A percentile compares a stretch with the other conserved stretches of the same genome.
Conservation (phyloP, 1,140 invertebrate genomes). For the Atta texana region DNA sequence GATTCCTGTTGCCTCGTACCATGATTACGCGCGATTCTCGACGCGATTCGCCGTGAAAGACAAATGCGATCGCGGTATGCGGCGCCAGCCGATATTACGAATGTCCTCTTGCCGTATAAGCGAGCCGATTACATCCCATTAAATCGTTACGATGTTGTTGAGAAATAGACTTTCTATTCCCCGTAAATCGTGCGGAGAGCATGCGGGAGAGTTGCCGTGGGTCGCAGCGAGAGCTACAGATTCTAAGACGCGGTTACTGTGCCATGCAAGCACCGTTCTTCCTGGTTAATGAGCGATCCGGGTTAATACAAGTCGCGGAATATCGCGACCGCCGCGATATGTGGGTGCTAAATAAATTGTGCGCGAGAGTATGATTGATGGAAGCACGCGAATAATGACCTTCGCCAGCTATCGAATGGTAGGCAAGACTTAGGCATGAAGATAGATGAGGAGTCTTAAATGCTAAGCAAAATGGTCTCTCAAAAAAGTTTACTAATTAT, state of each 20-base stretch:
- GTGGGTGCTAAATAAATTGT: conserved; percentile 53
- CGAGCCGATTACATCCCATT: conserved; percentile 77
- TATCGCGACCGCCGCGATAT: conserved; percentile 47
- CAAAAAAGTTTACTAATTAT: too few relatives aligned
- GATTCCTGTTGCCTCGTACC: conserved; percentile 31
- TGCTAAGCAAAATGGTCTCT: background rate
- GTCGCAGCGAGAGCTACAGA: conserved; percentile 3
- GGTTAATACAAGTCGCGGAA: conserved; percentile 62
- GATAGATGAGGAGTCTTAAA: background rate
- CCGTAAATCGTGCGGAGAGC: conserved; percentile 21
- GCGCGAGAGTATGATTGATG: conserved; percentile 62
- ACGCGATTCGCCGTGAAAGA: conserved; percentile 41
- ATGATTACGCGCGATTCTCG: conserved; percentile 65
- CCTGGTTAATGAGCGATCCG: conserved; percentile 80
- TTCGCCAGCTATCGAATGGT: background rate
- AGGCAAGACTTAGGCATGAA: background rate
- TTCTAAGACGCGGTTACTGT: conserved; percentile 65
- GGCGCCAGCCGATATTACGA: conserved; percentile 64
- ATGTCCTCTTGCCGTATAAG: conserved; percentile 57
- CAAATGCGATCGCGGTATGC: conserved; percentile 63
- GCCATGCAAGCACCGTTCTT: conserved; percentile 73
- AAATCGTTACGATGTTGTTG: conserved; percentile 76
- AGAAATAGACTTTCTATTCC: conserved; percentile 81
- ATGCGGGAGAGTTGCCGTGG: background rate
- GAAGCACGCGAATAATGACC: background rate